Conservation (phyloP, 2,888 invertebrate species). For the Nymphalis c-album region DNA sequence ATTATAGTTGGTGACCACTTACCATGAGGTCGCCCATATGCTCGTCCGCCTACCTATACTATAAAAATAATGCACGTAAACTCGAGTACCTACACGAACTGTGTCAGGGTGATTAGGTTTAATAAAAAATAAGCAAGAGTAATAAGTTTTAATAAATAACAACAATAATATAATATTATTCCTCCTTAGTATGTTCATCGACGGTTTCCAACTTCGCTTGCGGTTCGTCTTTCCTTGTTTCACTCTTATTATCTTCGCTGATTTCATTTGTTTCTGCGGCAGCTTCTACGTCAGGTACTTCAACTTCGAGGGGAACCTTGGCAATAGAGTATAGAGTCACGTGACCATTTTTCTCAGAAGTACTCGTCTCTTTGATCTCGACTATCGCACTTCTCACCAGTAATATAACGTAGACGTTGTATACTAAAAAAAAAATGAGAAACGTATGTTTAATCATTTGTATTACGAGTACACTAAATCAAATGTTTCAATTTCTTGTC, state of each 20-base stretch:
- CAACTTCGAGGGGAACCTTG: slow-evolving; percentile 24
- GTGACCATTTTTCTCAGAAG: slow-evolving; percentile 41
- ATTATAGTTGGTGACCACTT: no score
- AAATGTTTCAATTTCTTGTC: no score
- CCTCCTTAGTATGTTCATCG: slow-evolving; percentile 43
- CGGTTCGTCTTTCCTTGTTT: slow-evolving; percentile 24
- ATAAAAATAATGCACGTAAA: no score
- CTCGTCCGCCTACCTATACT: no score
- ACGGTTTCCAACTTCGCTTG: slow-evolving; percentile 46
- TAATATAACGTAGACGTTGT: slow-evolving; percentile 58
- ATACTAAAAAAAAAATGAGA: slow-evolving; percentile 51
- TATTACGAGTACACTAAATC: background rate
- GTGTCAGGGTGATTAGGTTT: no score
- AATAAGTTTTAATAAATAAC: slow-evolving; percentile 12
- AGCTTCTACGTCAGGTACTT: slow-evolving; percentile 37
- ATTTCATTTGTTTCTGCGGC: slow-evolving; percentile 30
- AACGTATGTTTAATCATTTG: background rate
- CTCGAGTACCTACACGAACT: no score
- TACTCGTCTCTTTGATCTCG: slow-evolving; percentile 51
- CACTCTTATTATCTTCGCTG: slow-evolving; percentile 11
- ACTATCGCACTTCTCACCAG: slow-evolving; percentile 62
- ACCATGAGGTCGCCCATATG: no score
- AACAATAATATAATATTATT: slow-evolving; percentile 25
- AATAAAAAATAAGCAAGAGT: background rate
- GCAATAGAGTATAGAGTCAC: slow-evolving; percentile 38